A percentile compares a stretch with the other conserved stretches of the same genome.
Evolutionary conservation across 2,888 invertebrate species (phyloP).

Genomic region (Herminia tarsipennalis): DNA sequence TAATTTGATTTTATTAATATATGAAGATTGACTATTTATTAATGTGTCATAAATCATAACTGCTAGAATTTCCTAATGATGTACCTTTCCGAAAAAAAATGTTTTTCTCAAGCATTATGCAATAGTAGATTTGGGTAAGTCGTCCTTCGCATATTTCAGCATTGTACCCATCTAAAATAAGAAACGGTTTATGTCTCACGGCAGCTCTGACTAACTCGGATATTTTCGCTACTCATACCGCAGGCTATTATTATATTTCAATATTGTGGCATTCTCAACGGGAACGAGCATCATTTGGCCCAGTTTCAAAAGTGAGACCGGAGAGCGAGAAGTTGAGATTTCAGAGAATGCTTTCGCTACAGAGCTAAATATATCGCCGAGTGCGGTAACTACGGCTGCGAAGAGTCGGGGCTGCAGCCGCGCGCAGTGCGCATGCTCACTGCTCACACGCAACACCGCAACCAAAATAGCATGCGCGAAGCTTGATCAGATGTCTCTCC

Average conservation of each 20-base stretch:
- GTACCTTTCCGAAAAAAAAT: not conserved
- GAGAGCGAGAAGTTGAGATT: slow-evolving; percentile 80
- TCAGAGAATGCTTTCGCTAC: slow-evolving; percentile 80
- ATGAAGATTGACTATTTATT: no score
- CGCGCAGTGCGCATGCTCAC: slow-evolving; percentile 36
- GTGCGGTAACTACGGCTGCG: slow-evolving; percentile 44
- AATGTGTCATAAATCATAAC: not conserved
- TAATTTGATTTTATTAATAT: no score
- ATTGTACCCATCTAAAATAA: slow-evolving; percentile 74
- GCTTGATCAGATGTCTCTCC: slow-evolving; percentile 46
- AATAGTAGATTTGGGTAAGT: slow-evolving; percentile 41
- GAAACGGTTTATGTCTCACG: slow-evolving; percentile 66
- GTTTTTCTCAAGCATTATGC: slow-evolving; percentile 49
- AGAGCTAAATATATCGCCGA: slow-evolving; percentile 75
- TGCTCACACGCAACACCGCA: slow-evolving; percentile 46
- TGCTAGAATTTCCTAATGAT: not conserved
- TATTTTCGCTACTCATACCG: slow-evolving; percentile 78
- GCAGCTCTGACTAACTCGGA: slow-evolving; percentile 76
- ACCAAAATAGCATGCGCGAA: slow-evolving; percentile 67
- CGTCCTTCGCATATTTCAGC: slow-evolving; percentile 76
- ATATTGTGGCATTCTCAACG: slow-evolving; percentile 84
- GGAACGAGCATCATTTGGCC: slow-evolving; percentile 82
- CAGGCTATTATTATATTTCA: slow-evolving; percentile 82
- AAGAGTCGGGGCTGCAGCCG: slow-evolving; percentile 41
- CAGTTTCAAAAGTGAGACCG: slow-evolving; percentile 84